Evolutionary conservation across 35 echinoderm and acorn worm genomes (phyloP).

Genomic region (Ophiothrix spiculata): DNA sequence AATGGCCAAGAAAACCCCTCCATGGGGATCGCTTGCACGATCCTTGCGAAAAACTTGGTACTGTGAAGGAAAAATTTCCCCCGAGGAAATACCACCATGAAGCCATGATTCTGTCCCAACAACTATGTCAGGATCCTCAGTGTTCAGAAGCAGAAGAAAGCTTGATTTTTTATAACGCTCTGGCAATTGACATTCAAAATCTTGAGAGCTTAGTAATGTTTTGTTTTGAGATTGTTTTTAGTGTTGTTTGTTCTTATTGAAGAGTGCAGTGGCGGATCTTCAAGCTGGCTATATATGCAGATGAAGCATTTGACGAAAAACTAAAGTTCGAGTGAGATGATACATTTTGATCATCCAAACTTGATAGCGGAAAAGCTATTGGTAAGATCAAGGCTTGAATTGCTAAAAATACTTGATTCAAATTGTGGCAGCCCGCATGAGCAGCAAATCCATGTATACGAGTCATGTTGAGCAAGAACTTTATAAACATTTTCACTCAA

Average conservation of each 20-base stretch:
- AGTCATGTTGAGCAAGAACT: no score
- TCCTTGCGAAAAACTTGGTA: slow-evolving; percentile 31
- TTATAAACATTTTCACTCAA: background rate
- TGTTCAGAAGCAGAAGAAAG: slow-evolving; percentile 30
- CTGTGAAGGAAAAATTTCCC: slow-evolving; percentile 28
- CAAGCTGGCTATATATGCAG: background rate
- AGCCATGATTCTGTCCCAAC: slow-evolving; percentile 46
- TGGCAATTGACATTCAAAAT: background rate
- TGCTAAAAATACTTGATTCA: background rate
- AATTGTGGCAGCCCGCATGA: no score
- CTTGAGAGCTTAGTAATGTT: background rate
- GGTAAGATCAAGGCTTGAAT: background rate
- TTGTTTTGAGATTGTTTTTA: no score
- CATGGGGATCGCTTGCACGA: background rate
- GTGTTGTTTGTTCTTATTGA: background rate
- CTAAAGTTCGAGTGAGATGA: no score
- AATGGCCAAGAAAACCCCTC: no score
- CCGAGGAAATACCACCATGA: slow-evolving; percentile 12
- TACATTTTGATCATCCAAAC: background rate
- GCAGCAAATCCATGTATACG: no score
- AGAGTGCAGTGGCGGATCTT: background rate
- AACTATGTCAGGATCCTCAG: slow-evolving; percentile 24
- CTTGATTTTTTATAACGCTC: slow-evolving; percentile 6
- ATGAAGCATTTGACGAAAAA: background rate
- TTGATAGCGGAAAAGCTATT: background rate